Evolutionary conservation across 2,888 invertebrate species (phyloP).

Genomic region (Marasmarcha lunaedactyla): DNA sequence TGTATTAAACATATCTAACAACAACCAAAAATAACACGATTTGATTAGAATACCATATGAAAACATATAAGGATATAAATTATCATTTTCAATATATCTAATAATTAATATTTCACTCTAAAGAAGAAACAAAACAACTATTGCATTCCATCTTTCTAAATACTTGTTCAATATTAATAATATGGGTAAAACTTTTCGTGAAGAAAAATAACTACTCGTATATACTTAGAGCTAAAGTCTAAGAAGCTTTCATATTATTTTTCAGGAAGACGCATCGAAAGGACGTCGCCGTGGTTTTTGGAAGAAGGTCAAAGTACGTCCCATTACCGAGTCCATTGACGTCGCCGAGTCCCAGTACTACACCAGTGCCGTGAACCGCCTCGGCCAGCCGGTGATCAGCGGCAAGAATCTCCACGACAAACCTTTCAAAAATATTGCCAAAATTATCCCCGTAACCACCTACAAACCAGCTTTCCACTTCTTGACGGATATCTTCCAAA

Average conservation of each 20-base stretch:
- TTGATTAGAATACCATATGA: no score
- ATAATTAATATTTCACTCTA: no score
- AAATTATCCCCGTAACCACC: constrained; percentile 41
- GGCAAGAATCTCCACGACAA: constrained; percentile 33
- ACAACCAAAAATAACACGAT: no score
- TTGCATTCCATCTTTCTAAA: no score
- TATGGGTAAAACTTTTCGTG: no score
- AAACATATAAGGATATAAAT: no score
- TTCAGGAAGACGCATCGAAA: constrained; percentile 30
- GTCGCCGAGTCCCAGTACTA: constrained; percentile 82
- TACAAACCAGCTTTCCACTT: constrained; percentile 43
- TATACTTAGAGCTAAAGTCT: no score
- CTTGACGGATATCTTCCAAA: constrained; percentile 38
- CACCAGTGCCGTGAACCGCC: constrained; percentile 69
- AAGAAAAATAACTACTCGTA: no score
- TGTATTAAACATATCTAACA: no score
- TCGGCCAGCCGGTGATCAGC: constrained; percentile 33
- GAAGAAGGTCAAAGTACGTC: constrained; percentile 77
- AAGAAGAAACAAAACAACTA: no score
- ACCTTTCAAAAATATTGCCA: constrained; percentile 24
- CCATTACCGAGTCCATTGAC: constrained; percentile 76
- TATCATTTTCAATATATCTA: no score
- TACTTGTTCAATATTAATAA: no score
- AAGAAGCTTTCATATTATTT: constrained; percentile 18
- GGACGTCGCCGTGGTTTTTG: constrained; percentile 76